Percentiles rank a stretch among this genome's conserved stretches.
Evolutionary conservation across 2,113 vertebrate genomes (phyloP).

Genomic region (Dicerorhinus sumatrensis): DNA sequence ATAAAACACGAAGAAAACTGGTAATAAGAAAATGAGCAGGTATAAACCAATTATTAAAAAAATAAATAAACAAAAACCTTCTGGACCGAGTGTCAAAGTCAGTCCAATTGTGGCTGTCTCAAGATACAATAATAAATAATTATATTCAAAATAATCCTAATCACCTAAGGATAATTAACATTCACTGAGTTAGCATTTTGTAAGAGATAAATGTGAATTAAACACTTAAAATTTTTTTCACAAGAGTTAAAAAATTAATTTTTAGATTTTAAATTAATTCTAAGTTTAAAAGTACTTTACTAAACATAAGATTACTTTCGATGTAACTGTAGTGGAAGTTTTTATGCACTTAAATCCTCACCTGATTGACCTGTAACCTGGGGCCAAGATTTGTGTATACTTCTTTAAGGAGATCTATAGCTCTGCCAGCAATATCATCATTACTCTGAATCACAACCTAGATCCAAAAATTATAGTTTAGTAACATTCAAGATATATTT

Average conservation of each 20-base stretch:
- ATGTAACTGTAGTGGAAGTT: neutral
- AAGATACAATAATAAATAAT: neutral
- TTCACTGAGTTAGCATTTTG: neutral
- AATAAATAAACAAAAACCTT: neutral
- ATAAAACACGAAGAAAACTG: neutral
- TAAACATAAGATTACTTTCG: neutral
- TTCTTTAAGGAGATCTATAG: conserved; percentile 97
- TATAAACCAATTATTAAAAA: neutral
- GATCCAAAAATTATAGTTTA: conserved; percentile 42
- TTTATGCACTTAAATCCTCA: conserved; percentile 72
- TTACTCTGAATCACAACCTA: conserved; percentile 98
- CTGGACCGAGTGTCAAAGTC: neutral
- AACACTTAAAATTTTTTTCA: neutral
- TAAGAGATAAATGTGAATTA: neutral
- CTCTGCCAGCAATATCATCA: conserved; percentile 96
- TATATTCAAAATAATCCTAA: neutral
- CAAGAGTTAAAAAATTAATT: neutral
- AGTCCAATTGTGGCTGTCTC: neutral
- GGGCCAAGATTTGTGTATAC: conserved; percentile 98
- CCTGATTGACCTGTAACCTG: conserved; percentile 97
- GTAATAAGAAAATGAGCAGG: neutral
- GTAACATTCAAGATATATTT: conserved; percentile 17
- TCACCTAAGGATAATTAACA: neutral
- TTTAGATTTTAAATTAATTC: neutral
- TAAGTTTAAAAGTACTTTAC: neutral